A percentile compares a stretch with the other conserved stretches of the same genome.
These are phyloP conservation scores for Eremobia ochroleuca DNA, from an alignment of 2,888 invertebrate species.

Conservation along the genomic window DNA sequence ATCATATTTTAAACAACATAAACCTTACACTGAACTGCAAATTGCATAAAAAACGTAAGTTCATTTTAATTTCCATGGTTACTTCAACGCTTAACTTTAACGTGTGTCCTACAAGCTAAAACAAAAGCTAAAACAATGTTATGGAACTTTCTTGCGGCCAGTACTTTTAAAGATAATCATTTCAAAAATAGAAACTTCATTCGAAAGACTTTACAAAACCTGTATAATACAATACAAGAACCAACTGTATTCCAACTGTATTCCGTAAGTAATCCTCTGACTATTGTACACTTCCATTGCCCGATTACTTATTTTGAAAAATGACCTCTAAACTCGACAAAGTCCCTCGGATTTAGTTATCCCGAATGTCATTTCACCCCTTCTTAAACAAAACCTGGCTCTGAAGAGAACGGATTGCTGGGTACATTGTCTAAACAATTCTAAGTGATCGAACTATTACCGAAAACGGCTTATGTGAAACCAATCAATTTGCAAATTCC, in stretches of 20 bases:
- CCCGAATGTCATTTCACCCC: conserved; percentile 89
- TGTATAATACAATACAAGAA: background rate
- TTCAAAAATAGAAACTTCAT: conserved; percentile 9
- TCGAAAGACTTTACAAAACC: background rate
- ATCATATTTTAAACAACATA: background rate
- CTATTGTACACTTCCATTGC: conserved; percentile 56
- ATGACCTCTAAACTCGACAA: conserved; percentile 80
- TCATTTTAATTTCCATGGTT: no score
- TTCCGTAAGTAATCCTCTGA: conserved; percentile 43
- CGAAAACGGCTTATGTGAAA: conserved; percentile 71
- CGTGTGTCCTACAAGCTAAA: background rate
- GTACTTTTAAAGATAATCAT: background rate
- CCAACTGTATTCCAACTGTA: conserved; percentile 15
- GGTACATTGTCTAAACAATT: conserved; percentile 88
- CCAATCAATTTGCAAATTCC: conserved; percentile 48
- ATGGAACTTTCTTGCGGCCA: background rate
- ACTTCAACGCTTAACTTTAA: no score
- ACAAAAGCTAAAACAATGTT: background rate
- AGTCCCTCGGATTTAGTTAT: conserved; percentile 83
- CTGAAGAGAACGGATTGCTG: conserved; percentile 87
- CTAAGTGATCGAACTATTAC: conserved; percentile 80
- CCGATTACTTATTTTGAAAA: conserved; percentile 85
- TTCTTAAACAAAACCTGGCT: conserved; percentile 87
- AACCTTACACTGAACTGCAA: no score
- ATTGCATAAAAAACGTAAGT: background rate